These are phyloP conservation scores for Tolmerus cingulatus DNA, from an alignment of 2,888 invertebrate species.

Conservation along the genomic window DNA sequence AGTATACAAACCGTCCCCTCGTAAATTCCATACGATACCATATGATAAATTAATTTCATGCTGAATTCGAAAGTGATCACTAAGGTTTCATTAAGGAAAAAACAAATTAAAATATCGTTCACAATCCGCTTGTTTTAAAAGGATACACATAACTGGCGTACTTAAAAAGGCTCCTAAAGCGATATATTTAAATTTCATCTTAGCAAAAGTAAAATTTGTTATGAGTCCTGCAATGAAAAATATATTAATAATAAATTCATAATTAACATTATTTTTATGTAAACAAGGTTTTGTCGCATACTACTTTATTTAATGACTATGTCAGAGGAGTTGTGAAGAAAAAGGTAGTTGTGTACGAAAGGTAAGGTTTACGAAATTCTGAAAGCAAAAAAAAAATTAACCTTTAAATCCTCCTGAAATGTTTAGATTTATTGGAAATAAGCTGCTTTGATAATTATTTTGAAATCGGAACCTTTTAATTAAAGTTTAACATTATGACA, in stretches of 20 bases:
- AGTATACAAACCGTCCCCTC: neutral
- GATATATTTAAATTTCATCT: neutral
- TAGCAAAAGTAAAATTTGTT: slow-evolving; percentile 8
- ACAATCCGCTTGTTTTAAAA: neutral
- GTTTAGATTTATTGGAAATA: too few species aligned
- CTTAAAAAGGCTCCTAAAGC: neutral
- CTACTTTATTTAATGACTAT: too few species aligned
- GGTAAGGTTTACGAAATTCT: too few species aligned
- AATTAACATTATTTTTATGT: too few species aligned
- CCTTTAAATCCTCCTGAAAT: too few species aligned
- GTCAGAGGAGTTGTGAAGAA: too few species aligned
- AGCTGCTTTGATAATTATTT: too few species aligned
- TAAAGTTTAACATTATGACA: too few species aligned
- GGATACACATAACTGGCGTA: slow-evolving; percentile 6
- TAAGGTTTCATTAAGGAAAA: neutral
- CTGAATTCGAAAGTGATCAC: neutral
- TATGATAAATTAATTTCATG: neutral
- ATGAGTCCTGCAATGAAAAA: neutral
- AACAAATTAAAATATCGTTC: neutral
- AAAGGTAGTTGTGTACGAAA: too few species aligned
- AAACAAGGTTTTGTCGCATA: too few species aligned
- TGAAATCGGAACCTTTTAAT: too few species aligned
- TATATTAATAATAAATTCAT: neutral
- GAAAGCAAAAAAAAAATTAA: too few species aligned
- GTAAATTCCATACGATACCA: neutral